These are phyloP conservation scores for Thysanoteuthis rhombus DNA, from an alignment of 2,888 invertebrate genomes.

Conservation along the genomic window DNA sequence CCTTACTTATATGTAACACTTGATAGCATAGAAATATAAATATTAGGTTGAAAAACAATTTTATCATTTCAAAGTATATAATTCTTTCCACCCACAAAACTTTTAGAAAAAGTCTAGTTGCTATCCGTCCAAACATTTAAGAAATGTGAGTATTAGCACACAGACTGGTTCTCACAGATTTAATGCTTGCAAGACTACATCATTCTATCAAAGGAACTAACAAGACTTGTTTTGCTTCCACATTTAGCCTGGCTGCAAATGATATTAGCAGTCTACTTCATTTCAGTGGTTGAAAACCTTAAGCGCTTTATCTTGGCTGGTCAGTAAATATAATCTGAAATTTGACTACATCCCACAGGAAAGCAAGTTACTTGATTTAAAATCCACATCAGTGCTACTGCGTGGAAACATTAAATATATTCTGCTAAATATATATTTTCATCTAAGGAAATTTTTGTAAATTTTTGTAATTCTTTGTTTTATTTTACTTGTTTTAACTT, in stretches of 20 bases:
- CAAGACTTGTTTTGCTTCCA: neutral
- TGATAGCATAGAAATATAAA: too few relatives aligned
- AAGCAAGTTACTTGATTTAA: neutral
- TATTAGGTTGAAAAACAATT: too few relatives aligned
- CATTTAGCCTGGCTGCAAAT: neutral
- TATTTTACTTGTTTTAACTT: too few relatives aligned
- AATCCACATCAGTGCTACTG: neutral
- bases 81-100: neutral
- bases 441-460: too few relatives aligned
- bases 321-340: constrained; percentile 12
- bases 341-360: neutral
- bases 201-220: neutral
- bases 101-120: neutral
- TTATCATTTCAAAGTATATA: too few relatives aligned
- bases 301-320: too few relatives aligned
- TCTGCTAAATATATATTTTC: too few relatives aligned
- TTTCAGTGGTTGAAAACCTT: neutral
- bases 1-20: too few relatives aligned
- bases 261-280: neutral
- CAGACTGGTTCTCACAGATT: too few relatives aligned
- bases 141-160: too few relatives aligned
- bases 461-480: too few relatives aligned
- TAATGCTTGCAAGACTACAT: neutral
- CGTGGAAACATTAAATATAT: neutral
- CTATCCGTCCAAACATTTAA: neutral